Evolutionary conservation across 64 coral and sea anemone genomes (phyloP), one percentile per base, ranked within the genome.

Genomic region (Hydrozoanthus tunicans): DNA sequence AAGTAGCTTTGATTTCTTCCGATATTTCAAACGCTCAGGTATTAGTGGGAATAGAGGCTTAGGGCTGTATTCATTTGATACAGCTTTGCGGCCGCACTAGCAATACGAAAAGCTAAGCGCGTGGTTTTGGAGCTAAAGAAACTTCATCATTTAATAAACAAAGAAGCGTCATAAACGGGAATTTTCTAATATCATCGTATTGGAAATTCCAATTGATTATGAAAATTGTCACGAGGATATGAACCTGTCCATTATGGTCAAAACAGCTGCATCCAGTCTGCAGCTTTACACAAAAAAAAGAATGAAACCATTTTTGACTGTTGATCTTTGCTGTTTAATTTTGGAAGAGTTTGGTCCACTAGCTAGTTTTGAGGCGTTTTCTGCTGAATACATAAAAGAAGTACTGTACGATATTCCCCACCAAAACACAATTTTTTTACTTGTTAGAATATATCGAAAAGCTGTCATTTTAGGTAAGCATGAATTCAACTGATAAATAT

Each of bases 1-100:
- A 10, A 27, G 43, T 65, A 7, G 65, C 81, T 83, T 83, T 83
- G 81, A 83, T 64, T 83, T 82, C 51, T 83, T 53, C 81, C 81
- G 81, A 83, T 64, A 67, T 8, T 43, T 14, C 14, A 83, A 83
- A 65, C 63, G 13, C 26, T 24, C 20, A 66, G 51, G 66, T 68
- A 15, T 54, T 4, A 83, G 43, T 66, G 9, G 26, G 63, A 83
- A 83, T 27, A 24, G 51, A 54, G 11, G 81, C 51, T 12, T 55
- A 43, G 32, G 2, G 32, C 32, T 2, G 2, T 43, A 43, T 64
- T 55, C n/a, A 83, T 83, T 68, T 52, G 62, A 66, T 53, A 32
- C 4, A 53, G 64, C 12, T 66, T 67, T 83, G 2, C 4, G 10
- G 77, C n/a, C 11, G 17, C 23, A 43, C n/a, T 27, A 0, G 20